Percentiles rank a stretch among this genome's conserved stretches.
Evolutionary conservation across 2,113 vertebrate genomes (phyloP).

Genomic region (chimpanzee (Pan troglodytes)): NHGRI_mPanTro3-v2.1_pri NC_072412.2:55786001-55786500

Average conservation of each 20-base stretch:
- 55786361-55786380: neutral
- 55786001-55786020: neutral
- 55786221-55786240: neutral
- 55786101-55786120: neutral
- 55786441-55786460: neutral
- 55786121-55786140: neutral
- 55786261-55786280: neutral
- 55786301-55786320: neutral
- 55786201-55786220: neutral
- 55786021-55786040: neutral
- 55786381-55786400: neutral
- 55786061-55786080: conserved; percentile 29
- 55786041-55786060: neutral
- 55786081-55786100: neutral
- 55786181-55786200: neutral
- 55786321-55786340: neutral
- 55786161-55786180: neutral
- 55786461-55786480: neutral
- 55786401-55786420: neutral
- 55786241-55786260: neutral
- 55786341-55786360: neutral
- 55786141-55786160: neutral
- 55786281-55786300: neutral
- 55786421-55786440: neutral
- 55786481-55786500: neutral